Evolutionary conservation across 1,140 invertebrate genomes (phyloP).

Genomic region (Neodiprion fabricii): DNA sequence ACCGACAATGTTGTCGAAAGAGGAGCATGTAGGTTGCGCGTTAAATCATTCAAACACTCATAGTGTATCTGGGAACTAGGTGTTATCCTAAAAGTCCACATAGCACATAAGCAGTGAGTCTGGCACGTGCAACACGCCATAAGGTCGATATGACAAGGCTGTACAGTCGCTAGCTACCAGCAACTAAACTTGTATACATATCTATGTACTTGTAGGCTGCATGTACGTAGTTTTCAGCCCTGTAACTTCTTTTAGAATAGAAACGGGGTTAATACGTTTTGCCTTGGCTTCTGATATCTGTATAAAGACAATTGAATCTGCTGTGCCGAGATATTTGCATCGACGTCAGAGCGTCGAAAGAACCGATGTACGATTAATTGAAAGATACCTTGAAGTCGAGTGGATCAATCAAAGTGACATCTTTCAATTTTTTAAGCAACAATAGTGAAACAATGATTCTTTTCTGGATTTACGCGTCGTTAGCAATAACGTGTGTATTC

Average conservation of each 20-base stretch:
- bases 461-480: too few relatives aligned
- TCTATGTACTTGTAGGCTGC: not conserved
- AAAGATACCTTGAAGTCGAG: too few relatives aligned
- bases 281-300: not conserved
- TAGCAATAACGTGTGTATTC: too few relatives aligned
- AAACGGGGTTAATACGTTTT: conserved; percentile 5
- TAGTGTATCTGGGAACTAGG: not conserved
- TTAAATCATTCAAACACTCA: not conserved
- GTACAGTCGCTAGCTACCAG: too few relatives aligned
- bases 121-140: conserved; percentile 6
- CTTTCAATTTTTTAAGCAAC: too few relatives aligned
- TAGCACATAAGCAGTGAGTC: not conserved
- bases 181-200: not conserved
- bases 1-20: not conserved
- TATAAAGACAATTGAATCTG: too few relatives aligned
- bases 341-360: too few relatives aligned
- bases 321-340: too few relatives aligned
- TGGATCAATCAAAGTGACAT: too few relatives aligned
- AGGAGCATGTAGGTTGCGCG: not conserved
- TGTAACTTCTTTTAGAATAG: not conserved
- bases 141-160: not conserved
- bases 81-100: conserved; percentile 2
- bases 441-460: too few relatives aligned
- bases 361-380: too few relatives aligned
- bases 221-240: not conserved